phyloP scores from a whole-genome alignment of 2,888 invertebrate species.

The Prenolepis imparis region DNA sequence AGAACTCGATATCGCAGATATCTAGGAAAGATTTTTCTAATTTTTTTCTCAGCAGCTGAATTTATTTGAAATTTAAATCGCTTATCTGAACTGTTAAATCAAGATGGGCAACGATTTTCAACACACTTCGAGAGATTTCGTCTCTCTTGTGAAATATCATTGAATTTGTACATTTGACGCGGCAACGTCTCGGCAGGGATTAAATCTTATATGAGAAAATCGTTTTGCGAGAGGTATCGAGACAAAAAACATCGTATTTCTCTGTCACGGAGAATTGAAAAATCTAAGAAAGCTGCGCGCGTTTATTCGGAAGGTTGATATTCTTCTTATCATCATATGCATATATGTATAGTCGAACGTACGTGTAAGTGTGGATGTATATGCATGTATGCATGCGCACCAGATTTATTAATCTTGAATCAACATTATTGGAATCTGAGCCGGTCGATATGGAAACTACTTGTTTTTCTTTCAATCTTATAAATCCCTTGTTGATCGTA shows the following conservation, averaged over 20 bases:
- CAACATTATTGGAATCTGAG: slow-evolving; percentile 69
- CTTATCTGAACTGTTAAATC: slow-evolving; percentile 9
- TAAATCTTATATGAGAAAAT: slow-evolving; percentile 35
- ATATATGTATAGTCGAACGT: slow-evolving; percentile 31
- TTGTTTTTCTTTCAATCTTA: slow-evolving; percentile 28
- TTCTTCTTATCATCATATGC: slow-evolving; percentile 5
- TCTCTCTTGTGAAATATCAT: slow-evolving; percentile 15
- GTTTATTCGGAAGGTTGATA: slow-evolving; percentile 42
- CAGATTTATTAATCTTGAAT: slow-evolving; percentile 71
- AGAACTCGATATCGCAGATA: background rate
- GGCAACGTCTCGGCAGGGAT: background rate
- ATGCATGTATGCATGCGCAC: background rate
- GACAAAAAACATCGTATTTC: slow-evolving; percentile 9
- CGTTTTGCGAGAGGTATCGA: background rate
- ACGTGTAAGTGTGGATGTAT: background rate
- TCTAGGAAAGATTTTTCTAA: background rate
- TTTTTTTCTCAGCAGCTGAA: background rate
- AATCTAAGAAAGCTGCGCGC: slow-evolving; percentile 5
- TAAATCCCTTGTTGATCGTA: slow-evolving; percentile 14
- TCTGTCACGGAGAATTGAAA: slow-evolving; percentile 27
- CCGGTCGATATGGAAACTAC: slow-evolving; percentile 60
- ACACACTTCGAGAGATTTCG: background rate
- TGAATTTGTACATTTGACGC: background rate
- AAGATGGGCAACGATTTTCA: background rate
- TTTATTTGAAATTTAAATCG: slow-evolving; percentile 36